Evolutionary conservation across 2,888 invertebrate genomes (phyloP), one percentile per base, ranked within the genome.

Genomic region (Cistogaster globosa): DNA sequence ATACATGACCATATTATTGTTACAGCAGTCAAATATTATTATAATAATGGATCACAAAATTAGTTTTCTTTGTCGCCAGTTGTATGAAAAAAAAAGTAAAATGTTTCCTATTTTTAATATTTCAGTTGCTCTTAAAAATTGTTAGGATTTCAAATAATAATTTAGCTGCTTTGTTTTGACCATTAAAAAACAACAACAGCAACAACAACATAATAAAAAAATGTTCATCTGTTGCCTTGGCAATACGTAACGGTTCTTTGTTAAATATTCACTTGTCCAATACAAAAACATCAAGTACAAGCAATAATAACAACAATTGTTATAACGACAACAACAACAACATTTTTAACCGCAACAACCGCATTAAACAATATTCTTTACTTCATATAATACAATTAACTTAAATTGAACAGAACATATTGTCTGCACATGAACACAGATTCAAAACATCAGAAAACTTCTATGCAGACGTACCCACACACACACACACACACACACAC

Each of bases 201-300:
- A 32, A 32, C 8, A 32, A 32, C 32, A 72, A 51, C 45, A 57
- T 12, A 26, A 57, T 2, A 26, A 57, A 20, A 1, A 67, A 53
- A 2, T 26, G 1, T 36, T 14, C 36, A 45, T 45, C 20, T 60
- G 20, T 48, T 71, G 67, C 51, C 57, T 72, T 72, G 42, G 76
- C 42, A 71, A 72, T 84, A 57, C n/a, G 72, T 84, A 84, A 84
- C 84, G 80, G 80, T 84, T 80, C 72, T 76, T 80, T 71, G 72
- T 84, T 80, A 84, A 84, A 84, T 84, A 84, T 84, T 76, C 84
- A 84, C 84, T 84, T 84, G 84, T 84, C 62, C 57, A 76, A 55
- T 63, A 62, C 76, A 65, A 67, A 65, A 58, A 62, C 48, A 69
- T 18, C 55, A 63, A 62, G 26, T 65, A 55, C 53, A 26, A 60